These are phyloP conservation scores for Zele albiditarsus DNA, from an alignment of 2,888 invertebrate genomes.

Conservation along the genomic window DNA sequence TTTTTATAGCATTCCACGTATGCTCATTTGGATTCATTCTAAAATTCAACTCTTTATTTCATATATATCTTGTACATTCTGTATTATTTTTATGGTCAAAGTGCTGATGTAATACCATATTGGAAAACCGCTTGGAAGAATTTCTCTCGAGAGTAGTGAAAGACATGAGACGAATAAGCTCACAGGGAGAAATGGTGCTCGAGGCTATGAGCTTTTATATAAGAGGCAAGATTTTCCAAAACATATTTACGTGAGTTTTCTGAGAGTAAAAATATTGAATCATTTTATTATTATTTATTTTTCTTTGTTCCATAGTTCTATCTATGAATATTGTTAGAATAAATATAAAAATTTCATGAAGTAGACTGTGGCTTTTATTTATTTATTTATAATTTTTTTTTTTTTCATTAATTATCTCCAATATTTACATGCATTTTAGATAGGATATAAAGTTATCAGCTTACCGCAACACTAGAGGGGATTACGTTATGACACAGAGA, in stretches of 20 bases:
- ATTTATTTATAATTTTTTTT: not conserved
- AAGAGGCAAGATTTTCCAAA: not conserved
- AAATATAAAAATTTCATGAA: too few relatives aligned
- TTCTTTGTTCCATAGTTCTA: not conserved
- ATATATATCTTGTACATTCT: not conserved
- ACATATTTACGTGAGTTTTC: conserved; percentile 4
- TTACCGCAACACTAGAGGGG: not conserved
- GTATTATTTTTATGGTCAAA: conserved; percentile 20
- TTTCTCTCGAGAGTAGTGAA: conserved; percentile 8
- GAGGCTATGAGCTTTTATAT: not conserved
- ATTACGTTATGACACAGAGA: not conserved
- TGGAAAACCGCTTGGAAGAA: conserved; percentile 3
- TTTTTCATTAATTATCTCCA: not conserved
- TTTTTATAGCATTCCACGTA: not conserved
- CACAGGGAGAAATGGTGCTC: not conserved
- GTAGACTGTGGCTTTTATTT: too few relatives aligned
- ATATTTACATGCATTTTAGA: not conserved
- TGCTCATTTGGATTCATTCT: not conserved
- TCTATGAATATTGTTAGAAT: too few relatives aligned
- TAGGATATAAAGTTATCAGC: not conserved
- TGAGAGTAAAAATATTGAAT: not conserved
- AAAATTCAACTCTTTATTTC: not conserved
- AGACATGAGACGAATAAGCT: not conserved
- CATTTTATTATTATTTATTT: not conserved
- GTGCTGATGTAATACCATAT: not conserved